phyloP scores from a whole-genome alignment of 1,140 invertebrate genomes.

The Halotydeus destructor region DNA sequence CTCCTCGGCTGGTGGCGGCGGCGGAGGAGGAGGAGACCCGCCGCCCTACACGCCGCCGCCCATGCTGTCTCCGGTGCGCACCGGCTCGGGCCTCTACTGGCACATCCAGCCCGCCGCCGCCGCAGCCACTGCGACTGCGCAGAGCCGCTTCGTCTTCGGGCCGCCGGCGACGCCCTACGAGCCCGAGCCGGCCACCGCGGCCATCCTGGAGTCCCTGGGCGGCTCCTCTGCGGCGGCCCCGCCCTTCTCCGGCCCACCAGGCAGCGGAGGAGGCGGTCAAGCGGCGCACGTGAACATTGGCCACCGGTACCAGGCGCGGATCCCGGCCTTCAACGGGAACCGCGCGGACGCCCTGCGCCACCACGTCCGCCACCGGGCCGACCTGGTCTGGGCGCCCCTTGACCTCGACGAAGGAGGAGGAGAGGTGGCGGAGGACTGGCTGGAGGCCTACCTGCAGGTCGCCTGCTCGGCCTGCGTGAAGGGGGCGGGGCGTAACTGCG shows the following conservation, averaged over 20 bases:
- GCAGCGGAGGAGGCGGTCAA: constrained; percentile 30
- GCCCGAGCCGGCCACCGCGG: constrained; percentile 4
- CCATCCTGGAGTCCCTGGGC: neutral
- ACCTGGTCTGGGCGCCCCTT: constrained; percentile 20
- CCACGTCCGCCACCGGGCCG: constrained; percentile 14
- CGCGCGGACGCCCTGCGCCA: neutral
- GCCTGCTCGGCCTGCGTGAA: constrained; percentile 36
- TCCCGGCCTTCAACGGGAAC: constrained; percentile 31
- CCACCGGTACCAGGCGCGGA: constrained; percentile 58
- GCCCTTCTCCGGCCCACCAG: constrained; percentile 13
- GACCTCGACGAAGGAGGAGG: neutral
- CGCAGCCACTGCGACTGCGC: constrained; percentile 19
- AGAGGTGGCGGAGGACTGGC: constrained; percentile 12
- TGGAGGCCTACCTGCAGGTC: constrained; percentile 45
- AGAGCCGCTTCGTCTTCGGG: too few species aligned
- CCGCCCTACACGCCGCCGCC: constrained; percentile 69
- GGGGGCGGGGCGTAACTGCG: constrained; percentile 71
- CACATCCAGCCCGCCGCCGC: constrained; percentile 23
- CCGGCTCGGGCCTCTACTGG: constrained; percentile 61
- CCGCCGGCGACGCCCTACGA: constrained; percentile 12
- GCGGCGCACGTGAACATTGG: constrained; percentile 75
- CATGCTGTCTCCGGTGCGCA: constrained; percentile 66
- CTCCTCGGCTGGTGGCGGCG: neutral
- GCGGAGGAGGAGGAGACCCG: constrained; percentile 20
- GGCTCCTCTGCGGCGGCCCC: too few species aligned